Evolutionary conservation across 2,113 vertebrate species (phyloP), one percentile per base, ranked within the genome.

Genomic region (Phaetusa simplex): DNA sequence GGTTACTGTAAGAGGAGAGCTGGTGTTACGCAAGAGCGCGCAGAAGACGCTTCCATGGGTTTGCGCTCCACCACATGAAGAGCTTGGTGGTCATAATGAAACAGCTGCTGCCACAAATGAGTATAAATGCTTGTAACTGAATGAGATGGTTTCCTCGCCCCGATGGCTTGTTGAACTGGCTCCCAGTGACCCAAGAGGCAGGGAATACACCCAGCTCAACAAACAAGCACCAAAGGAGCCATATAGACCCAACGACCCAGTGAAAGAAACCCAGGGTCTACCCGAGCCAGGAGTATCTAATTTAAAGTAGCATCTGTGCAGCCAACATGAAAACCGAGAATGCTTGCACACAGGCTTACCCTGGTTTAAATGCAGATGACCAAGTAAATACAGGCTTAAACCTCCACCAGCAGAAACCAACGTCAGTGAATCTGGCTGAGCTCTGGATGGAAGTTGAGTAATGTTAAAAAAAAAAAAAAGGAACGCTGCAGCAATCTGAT

Each of bases 91-190:
- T 96, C 94, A 96, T 95, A 97, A 88, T 0, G 32, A 97, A 96
- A 97, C n/a, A 94, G 74, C 84, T 73, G 38, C 85, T 90, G 94
- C 82, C 93, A 49, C 86, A 96, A 19, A 80, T 12, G 66, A 82
- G 62, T 38, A 45, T 30, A 32, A 42, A 14, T 26, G 42, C 71
- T 73, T 34, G 50, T 62, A 59, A 80, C 62, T 32, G 84, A 40
- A 22, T 20, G 78, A 87, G 81, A 17, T 3, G 3, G 34, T 40
- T 86, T 42, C 56, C 24, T 26, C 4, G 0, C 21, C 30, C 36
- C 12, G 3, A 9, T 0, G 29, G 34, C 10, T 69, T 52, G 66
- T 43, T 59, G 47, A 70, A 52, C 36, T 30, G 58, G n/a, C 6
- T 38, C 32, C 29, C 36, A 18, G 89, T 49, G 65, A 65, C 36